These are phyloP conservation scores for Bicyclus anynana DNA, from an alignment of 1,140 invertebrate genomes.

Conservation along the genomic window DNA sequence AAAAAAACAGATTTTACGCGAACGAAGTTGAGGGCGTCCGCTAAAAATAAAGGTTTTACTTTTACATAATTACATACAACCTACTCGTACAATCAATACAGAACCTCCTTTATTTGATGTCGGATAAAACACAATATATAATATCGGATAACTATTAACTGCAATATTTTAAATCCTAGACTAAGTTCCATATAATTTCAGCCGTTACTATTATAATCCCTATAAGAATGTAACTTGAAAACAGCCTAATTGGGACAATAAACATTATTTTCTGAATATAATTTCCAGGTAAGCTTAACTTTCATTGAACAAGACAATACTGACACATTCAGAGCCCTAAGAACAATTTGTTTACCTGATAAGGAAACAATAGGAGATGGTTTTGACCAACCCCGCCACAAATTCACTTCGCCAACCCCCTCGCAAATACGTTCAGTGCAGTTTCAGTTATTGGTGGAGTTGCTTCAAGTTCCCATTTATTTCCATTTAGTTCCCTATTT, in stretches of 20 bases:
- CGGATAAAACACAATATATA: too few species aligned
- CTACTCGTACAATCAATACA: too few species aligned
- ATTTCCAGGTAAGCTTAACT: not conserved
- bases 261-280: constrained; percentile 6
- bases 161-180: too few species aligned
- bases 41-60: too few species aligned
- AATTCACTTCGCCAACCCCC: not conserved
- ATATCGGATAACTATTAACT: too few species aligned
- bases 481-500: too few species aligned
- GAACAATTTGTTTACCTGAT: constrained; percentile 11
- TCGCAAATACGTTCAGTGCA: not conserved
- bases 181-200: too few species aligned
- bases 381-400: not conserved
- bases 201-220: not conserved
- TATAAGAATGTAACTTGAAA: not conserved
- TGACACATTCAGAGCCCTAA: constrained; percentile 8
- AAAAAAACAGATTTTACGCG: too few species aligned
- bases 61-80: too few species aligned
- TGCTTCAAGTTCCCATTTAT: not conserved
- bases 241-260: constrained; percentile 1
- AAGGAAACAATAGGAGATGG: constrained; percentile 8
- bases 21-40: too few species aligned
- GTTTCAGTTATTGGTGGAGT: not conserved
- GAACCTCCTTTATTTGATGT: too few species aligned
- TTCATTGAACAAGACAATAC: constrained; percentile 20